Evolutionary conservation across 2,888 invertebrate species (phyloP), one percentile per base, ranked within the genome.

Genomic region (Xanthia icteritia): DNA sequence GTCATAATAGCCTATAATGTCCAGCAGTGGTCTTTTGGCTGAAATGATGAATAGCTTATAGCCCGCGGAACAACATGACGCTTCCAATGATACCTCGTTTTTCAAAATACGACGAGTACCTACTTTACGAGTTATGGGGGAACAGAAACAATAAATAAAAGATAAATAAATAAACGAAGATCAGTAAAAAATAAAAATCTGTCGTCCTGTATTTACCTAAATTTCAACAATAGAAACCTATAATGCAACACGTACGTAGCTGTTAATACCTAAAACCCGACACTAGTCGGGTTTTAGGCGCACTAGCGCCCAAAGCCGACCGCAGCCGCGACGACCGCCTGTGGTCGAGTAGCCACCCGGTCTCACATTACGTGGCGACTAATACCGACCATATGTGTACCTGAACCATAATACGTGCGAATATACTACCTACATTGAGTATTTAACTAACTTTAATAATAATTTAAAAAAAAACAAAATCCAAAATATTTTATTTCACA

Each of bases 351-450:
- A 83, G n/a, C 51, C 63, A 56, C 51, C 23, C 20, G 68, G 23
- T 15, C 58, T 85, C 85, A 61, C 67, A 9, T 81, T 72, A 75
- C 85, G 20, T 17, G 23, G 54, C 20, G 1, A 31, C 66, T 61
- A 68, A 76, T 63, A n/a, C 61, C 65, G 27, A 60, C 17, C n/a
- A 60, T 2, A 42, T n/a, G 13, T 31, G 58, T 45, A 56, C 75
- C 36, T 58, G 42, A 13, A 23, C 77, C 54, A 45, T 56, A 58
- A 2, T 36, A 72, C 5, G 60, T 15, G n/a, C 5, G 51, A 48
- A 56, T 42, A 5, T 23, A 31, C 27, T 51, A 20, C 39, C 20
- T 51, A 17, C 45, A 36, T 20, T 42, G 23, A 51, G 9, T 60
- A 36, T 58, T 45, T n/a, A 51, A 42, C 11, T 20, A 20, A 36